phyloP scores from a whole-genome alignment of 2,888 invertebrate species.

The Zeuzera pyrina region DNA sequence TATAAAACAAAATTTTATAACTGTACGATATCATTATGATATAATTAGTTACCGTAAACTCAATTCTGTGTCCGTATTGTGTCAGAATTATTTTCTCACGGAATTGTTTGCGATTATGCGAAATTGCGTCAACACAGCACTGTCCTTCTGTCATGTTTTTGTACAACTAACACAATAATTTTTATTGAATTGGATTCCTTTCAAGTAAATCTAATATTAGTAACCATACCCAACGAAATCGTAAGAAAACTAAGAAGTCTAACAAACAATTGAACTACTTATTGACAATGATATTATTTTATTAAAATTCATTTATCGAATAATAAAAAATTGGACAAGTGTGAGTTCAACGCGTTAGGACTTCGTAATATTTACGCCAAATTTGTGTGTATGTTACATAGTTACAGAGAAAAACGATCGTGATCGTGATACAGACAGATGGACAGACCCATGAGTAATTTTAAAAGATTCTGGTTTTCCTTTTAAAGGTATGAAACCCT shows the following conservation, averaged over 20 bases:
- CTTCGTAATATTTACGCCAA: too few relatives aligned
- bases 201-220: background rate
- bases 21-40: constrained; percentile 30
- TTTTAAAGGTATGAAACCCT: too few relatives aligned
- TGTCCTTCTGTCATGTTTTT: background rate
- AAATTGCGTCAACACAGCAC: constrained; percentile 29
- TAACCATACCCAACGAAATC: too few relatives aligned
- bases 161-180: background rate
- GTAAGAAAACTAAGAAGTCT: too few relatives aligned
- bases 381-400: too few relatives aligned
- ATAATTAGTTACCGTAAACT: constrained; percentile 56
- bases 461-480: too few relatives aligned
- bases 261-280: background rate
- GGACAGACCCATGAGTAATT: too few relatives aligned
- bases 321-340: background rate
- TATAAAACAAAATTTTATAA: constrained; percentile 3
- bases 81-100: constrained; percentile 46
- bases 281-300: background rate
- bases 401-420: too few relatives aligned
- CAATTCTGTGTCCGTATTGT: constrained; percentile 52
- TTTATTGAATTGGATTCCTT: background rate
- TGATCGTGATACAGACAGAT: too few relatives aligned
- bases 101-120: constrained; percentile 51
- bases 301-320: background rate
- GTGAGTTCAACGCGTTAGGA: background rate